Conservation (phyloP, 2,113 vertebrate species). For the Phoxinus phoxinus region DNA sequence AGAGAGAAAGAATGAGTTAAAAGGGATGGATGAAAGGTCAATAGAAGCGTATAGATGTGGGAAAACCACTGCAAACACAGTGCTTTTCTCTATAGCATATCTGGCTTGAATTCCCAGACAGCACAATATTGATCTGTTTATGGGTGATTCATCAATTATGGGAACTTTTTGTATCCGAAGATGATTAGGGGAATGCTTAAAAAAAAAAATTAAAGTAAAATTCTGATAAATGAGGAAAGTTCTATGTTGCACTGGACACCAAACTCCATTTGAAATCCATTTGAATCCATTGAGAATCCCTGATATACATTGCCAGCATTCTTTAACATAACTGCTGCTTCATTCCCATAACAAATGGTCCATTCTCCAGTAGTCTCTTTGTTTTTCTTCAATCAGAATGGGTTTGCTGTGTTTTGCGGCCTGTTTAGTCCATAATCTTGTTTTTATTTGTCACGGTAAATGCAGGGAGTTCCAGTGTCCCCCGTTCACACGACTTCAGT, state of each 20-base stretch:
- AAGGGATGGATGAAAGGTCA: constrained; percentile 21
- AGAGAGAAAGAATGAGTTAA: constrained; percentile 7
- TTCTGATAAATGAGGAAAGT: no score
- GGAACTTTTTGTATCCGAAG: neutral
- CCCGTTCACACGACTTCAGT: constrained; percentile 36
- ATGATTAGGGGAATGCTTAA: neutral
- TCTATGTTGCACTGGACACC: no score
- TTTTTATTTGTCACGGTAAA: constrained; percentile 52
- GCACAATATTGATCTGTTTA: constrained; percentile 7
- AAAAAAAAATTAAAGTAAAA: neutral
- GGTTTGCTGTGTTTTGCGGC: constrained; percentile 26
- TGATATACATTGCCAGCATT: neutral
- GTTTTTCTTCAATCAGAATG: constrained; percentile 50
- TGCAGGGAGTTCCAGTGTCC: constrained; percentile 49
- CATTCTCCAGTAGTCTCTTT: constrained; percentile 36
- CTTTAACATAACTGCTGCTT: constrained; percentile 33
- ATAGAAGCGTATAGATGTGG: constrained; percentile 10
- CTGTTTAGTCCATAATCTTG: constrained; percentile 47
- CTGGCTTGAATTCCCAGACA: constrained; percentile 27
- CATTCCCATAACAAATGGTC: constrained; percentile 43
- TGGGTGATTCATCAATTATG: neutral
- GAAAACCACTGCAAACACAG: neutral
- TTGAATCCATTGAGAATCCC: no score
- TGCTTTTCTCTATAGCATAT: neutral
- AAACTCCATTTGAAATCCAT: no score